Evolutionary conservation across 2,797 vertebrate species (phyloP).

Genomic region (Channa striata): DNA sequence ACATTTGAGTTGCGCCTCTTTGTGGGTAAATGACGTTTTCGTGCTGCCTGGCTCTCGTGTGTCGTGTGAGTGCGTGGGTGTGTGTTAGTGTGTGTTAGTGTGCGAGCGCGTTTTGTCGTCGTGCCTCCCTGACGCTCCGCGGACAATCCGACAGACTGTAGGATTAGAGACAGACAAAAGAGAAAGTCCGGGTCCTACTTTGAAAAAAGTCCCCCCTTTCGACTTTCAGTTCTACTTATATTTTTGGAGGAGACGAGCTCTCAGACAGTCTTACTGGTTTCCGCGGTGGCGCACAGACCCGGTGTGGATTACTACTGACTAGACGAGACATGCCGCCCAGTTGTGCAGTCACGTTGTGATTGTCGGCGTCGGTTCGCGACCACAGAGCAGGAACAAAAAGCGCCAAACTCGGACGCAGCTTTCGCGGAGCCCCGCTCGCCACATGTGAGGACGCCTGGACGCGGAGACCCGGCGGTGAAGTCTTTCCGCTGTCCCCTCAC

Average conservation of each 20-base stretch:
- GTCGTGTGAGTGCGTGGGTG: constrained; percentile 30
- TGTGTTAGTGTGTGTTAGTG: constrained; percentile 22
- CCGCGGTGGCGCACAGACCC: constrained; percentile 21
- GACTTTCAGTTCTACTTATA: background rate
- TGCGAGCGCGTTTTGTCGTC: constrained; percentile 42
- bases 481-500: constrained; percentile 44
- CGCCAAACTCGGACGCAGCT: constrained; percentile 33
- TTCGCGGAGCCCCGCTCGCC: constrained; percentile 37
- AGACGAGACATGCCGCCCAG: constrained; percentile 55
- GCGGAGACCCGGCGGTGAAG: constrained; percentile 39
- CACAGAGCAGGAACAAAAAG: constrained; percentile 17
- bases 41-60: background rate
- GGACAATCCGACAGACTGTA: constrained; percentile 60
- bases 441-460: constrained; percentile 66
- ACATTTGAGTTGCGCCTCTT: constrained; percentile 13
- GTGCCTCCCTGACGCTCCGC: constrained; percentile 61
- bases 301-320: constrained; percentile 70
- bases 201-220: background rate
- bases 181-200: constrained; percentile 62
- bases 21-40: constrained; percentile 43
- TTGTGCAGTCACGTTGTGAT: constrained; percentile 69
- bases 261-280: constrained; percentile 20
- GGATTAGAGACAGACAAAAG: constrained; percentile 57
- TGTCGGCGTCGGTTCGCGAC: constrained; percentile 45
- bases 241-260: background rate